Percentiles rank a stretch among this genome's conserved stretches.
Conservation (phyloP, 2,888 invertebrate species). For the Mylabris sibirica region DNA sequence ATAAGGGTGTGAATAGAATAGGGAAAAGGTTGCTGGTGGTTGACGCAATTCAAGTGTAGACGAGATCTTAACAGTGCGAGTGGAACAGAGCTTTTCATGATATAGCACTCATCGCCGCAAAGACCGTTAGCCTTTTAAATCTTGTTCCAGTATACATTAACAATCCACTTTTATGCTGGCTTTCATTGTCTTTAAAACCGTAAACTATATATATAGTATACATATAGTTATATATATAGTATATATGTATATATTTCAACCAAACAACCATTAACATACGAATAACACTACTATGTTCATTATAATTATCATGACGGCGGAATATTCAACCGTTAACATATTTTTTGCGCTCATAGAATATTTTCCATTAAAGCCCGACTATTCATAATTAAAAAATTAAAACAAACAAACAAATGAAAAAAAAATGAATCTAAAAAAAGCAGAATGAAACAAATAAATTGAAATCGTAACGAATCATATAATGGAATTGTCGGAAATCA, state of each 20-base stretch:
- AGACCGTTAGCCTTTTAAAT: slow-evolving; percentile 37
- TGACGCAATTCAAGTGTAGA: slow-evolving; percentile 6
- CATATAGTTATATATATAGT: too few relatives aligned
- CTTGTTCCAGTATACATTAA: slow-evolving; percentile 36
- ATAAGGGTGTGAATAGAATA: background rate
- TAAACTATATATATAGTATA: slow-evolving; percentile 19
- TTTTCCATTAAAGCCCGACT: background rate
- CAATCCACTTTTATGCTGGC: slow-evolving; percentile 39
- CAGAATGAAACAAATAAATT: background rate
- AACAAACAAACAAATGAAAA: background rate
- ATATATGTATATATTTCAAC: too few relatives aligned
- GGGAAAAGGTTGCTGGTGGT: background rate
- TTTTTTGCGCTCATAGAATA: background rate
- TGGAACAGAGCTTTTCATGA: slow-evolving; percentile 17
- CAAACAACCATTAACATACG: background rate
- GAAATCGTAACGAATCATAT: background rate
- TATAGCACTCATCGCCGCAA: slow-evolving; percentile 19
- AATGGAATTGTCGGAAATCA: too few relatives aligned
- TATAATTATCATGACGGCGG: slow-evolving; percentile 22
- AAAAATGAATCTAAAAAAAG: background rate
- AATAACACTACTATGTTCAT: slow-evolving; percentile 16
- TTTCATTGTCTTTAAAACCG: slow-evolving; percentile 35
- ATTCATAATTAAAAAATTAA: slow-evolving; percentile 13
- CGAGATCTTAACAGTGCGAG: slow-evolving; percentile 9
- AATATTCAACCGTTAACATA: background rate